Conservation (phyloP, 2,113 vertebrate genomes). For the Lycocorax pyrrhopterus region DNA sequence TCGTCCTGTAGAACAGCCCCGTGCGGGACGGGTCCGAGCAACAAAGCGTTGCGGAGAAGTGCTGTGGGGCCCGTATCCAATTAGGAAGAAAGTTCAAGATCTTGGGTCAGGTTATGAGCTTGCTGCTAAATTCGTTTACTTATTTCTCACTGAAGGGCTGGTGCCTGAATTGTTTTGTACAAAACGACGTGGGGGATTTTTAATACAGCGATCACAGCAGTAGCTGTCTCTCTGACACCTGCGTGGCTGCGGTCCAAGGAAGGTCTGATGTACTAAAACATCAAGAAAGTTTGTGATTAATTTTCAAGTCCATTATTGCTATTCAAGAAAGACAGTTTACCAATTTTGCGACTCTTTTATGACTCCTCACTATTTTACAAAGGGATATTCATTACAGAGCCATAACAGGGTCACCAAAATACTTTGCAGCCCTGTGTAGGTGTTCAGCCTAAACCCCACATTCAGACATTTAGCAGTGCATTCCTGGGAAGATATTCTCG, state of each 20-base stretch:
- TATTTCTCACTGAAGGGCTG: neutral
- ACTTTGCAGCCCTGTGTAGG: neutral
- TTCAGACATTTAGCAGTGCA: neutral
- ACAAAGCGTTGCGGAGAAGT: accelerated
- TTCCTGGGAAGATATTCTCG: neutral
- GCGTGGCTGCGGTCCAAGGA: neutral
- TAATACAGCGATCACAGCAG: accelerated
- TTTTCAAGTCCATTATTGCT: neutral
- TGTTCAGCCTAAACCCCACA: neutral
- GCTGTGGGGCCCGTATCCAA: accelerated
- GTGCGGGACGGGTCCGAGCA: accelerated
- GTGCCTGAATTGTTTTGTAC: neutral
- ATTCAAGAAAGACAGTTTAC: neutral
- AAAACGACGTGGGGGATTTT: neutral
- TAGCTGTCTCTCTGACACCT: neutral
- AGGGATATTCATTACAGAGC: neutral
- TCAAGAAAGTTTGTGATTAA: neutral
- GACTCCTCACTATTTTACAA: neutral
- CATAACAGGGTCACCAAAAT: neutral
- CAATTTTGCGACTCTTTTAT: neutral
- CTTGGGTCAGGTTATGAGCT: neutral
- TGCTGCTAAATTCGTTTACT: neutral
- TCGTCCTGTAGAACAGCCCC: neutral
- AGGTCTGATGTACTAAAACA: neutral
- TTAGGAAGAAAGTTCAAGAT: neutral